Base-by-base conservation (phyloP, 2,797 vertebrate genomes). In the Miichthys miiuy region DNA sequence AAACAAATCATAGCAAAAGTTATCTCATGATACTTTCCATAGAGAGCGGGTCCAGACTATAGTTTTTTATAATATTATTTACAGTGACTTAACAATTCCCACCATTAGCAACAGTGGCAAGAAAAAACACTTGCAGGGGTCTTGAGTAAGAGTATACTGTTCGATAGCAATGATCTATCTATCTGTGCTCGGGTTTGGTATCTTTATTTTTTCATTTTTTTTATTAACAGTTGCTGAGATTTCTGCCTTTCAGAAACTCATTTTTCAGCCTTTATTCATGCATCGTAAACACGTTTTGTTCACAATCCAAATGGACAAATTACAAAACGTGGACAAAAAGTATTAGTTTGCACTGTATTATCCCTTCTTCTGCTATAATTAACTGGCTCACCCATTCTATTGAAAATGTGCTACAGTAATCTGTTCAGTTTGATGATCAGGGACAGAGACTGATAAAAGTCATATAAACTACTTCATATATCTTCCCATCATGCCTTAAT, bases 321-420 rank as follows among this genome's bases (percentile, higher is more conserved):
- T 16, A 73, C 46, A 61, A 61, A 60, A 64, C 6, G 27, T 30
- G 27, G 5, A 30, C 27, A 30, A 34, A 34, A 34, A 47, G 5
- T 27, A 54, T 41, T 48, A 50, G 18, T 56, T 57, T 71, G 17
- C 11, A 23, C n/a, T 20, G 48, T 47, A 41, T 69, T 27, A 50
- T 77, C 30, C 38, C 51, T 51, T 55, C 25, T 11, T 23, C 34
- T 13, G 44, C 34, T 34, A 46, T 68, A 72, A 72, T 72, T 68
- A 57, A n/a, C 30, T 9, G 21, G 18, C 17, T 12, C 30, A 60
- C 23, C 5, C 3, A 13, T n/a, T 12, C 12, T 23, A 34, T 18
- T 18, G 1, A 52, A 46, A 55, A 47, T 38, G n/a, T 30, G 25
- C 9, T 58, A 41, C 34, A 68, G 46, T 14, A 38, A 62, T 41